Evolutionary conservation across 2,888 invertebrate genomes (phyloP), one percentile per base, ranked within the genome.

Genomic region (Exocentrus adspersus): DNA sequence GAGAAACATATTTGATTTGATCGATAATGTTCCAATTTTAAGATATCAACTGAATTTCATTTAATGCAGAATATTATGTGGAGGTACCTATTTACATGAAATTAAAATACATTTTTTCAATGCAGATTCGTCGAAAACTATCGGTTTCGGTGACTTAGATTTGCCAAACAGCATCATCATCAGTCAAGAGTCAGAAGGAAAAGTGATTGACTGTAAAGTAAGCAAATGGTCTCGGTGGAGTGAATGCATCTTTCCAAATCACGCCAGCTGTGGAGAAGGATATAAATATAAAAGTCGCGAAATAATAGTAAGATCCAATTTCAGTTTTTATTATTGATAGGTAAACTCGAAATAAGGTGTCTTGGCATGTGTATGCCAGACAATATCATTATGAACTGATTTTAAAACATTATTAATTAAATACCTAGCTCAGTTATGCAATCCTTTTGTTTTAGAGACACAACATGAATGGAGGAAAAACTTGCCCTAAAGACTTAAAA

Each of bases 161-260:
- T n/a, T n/a, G n/a, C 1, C 42, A 14, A 16, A 12, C 12, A 59
- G 51, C 42, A 60, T 68, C 16, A 60, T 56, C 0, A 14, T 70
- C 2, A 60, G 17, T 1, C 24, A 62, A 59, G 56, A 43, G 43
- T 68, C 72, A 0, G 66, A 58, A 16, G 78, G 76, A 17, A 50
- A 68, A 16, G 76, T 75, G 14, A 66, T 77, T 2, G 83, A 86
- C 65, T 87, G 87, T 69, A 71, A 80, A 58, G 83, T 86, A 1
- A 84, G 85, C 1, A 79, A 81, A 2, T 87, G 86, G 86, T 80
- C 82, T 12, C 76, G 79, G 2, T 87, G 86, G 86, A 82, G 83
- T 43, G 80, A 81, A 3, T 87, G 87, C 67, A 83, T 77, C 63
- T 64, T 74, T 19, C 57, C 54, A 37, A 41, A 56, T 16, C 60